Conservation (phyloP, 2,797 vertebrate species). For the Rhinophrynus dorsalis region DNA sequence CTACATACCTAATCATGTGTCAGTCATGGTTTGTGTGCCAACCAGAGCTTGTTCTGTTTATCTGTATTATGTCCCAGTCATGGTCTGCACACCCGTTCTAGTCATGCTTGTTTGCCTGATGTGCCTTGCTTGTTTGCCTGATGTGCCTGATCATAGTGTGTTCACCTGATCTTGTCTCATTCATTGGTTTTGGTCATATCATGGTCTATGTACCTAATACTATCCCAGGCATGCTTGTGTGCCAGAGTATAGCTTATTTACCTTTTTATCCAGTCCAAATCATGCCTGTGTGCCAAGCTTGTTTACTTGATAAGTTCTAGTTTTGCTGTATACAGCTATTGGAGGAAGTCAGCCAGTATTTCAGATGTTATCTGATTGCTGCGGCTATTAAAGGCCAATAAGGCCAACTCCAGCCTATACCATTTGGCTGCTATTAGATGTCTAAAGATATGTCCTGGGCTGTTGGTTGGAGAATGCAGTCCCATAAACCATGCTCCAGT, state of each 20-base stretch:
- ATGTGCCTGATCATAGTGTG: background rate
- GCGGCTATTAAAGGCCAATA: constrained; percentile 3
- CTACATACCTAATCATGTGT: no score
- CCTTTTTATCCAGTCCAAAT: no score
- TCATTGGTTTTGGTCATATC: no score
- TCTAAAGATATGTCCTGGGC: background rate
- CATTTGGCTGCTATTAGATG: constrained; percentile 22
- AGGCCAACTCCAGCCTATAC: constrained; percentile 4
- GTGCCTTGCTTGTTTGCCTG: background rate
- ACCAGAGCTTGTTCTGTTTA: no score
- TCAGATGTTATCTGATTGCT: constrained; percentile 11
- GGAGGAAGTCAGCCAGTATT: background rate
- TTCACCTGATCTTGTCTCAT: no score
- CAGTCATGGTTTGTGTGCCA: no score
- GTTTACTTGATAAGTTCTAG: background rate
- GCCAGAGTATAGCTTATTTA: no score
- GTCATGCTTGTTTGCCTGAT: background rate
- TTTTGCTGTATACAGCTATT: background rate
- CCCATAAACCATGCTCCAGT: constrained; percentile 57
- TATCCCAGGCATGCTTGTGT: background rate
- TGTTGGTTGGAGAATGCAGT: constrained; percentile 55
- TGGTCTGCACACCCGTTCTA: background rate
- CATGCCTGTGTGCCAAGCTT: background rate
- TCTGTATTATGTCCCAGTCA: no score
- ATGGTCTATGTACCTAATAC: background rate